Evolutionary conservation across 2,888 invertebrate genomes (phyloP).

Genomic region (Plagodis dolabraria): DNA sequence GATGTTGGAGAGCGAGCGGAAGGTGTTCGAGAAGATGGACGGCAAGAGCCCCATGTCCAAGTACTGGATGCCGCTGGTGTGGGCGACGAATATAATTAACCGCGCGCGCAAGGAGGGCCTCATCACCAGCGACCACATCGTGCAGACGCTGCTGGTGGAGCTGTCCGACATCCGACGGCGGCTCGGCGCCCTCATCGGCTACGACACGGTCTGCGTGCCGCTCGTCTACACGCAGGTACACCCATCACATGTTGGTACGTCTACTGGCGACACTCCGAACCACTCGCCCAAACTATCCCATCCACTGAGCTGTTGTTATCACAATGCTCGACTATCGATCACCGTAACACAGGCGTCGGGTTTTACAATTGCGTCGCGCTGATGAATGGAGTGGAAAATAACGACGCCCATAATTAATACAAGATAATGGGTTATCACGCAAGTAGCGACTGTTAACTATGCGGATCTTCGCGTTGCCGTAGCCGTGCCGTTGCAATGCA

Average conservation of each 20-base stretch:
- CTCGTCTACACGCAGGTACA: slow-evolving; percentile 95
- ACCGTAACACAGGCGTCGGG: no score
- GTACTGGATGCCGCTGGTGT: slow-evolving; percentile 97
- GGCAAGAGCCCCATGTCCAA: slow-evolving; percentile 94
- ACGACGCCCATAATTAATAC: neutral
- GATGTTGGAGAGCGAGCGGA: slow-evolving; percentile 96
- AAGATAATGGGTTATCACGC: neutral
- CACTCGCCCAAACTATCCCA: neutral
- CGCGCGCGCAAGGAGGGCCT: slow-evolving; percentile 93
- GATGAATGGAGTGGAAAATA: neutral
- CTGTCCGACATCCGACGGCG: slow-evolving; percentile 94
- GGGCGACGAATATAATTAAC: slow-evolving; percentile 97
- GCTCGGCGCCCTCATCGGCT: slow-evolving; percentile 93
- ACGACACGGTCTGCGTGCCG: slow-evolving; percentile 96
- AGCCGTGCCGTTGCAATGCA: no score
- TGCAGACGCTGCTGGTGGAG: slow-evolving; percentile 95
- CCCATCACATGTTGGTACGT: neutral
- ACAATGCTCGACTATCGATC: no score
- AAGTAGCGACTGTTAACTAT: neutral
- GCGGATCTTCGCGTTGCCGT: no score
- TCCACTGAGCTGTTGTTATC: no score
- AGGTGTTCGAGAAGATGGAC: slow-evolving; percentile 96
- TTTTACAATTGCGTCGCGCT: no score
- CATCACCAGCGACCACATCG: slow-evolving; percentile 95
- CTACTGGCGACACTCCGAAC: neutral